Evolutionary conservation across 2,113 vertebrate species (phyloP).

Genomic region (Centropristis striata): DNA sequence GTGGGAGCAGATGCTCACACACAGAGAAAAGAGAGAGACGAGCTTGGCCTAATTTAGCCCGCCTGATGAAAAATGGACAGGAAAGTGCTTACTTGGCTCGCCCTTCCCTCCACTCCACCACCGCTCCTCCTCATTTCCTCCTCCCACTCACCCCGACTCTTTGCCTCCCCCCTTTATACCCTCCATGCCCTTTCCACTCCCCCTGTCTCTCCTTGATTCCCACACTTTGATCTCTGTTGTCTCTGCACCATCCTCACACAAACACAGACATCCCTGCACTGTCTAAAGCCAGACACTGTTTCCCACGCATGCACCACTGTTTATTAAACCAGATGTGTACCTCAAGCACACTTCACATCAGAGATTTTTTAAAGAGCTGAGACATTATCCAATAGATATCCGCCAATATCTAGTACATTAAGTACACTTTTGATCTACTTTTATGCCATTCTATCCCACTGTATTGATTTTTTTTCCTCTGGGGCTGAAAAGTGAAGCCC

Average conservation of each 20-base stretch:
- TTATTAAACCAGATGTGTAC: neutral
- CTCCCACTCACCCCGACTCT: constrained; percentile 33
- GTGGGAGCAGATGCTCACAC: constrained; percentile 65
- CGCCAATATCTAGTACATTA: too few species aligned
- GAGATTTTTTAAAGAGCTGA: neutral
- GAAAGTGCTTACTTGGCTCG: constrained; percentile 83
- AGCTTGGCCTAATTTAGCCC: constrained; percentile 76
- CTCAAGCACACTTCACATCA: neutral
- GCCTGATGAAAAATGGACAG: constrained; percentile 81
- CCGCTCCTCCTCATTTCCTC: constrained; percentile 57
- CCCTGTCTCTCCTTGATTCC: constrained; percentile 37
- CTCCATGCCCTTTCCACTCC: constrained; percentile 34
- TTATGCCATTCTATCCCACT: too few species aligned
- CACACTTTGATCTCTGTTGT: constrained; percentile 46
- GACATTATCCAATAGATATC: too few species aligned
- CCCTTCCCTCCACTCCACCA: constrained; percentile 56
- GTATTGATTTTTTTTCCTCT: too few species aligned
- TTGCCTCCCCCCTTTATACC: constrained; percentile 24
- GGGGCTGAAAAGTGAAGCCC: too few species aligned
- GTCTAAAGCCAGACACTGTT: neutral
- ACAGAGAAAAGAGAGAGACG: constrained; percentile 31
- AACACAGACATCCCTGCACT: neutral
- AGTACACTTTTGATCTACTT: too few species aligned
- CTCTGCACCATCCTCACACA: neutral
- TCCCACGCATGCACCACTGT: neutral